phyloP scores from a whole-genome alignment of 2,113 vertebrate species.

The Oreochromis spilurus region DNA sequence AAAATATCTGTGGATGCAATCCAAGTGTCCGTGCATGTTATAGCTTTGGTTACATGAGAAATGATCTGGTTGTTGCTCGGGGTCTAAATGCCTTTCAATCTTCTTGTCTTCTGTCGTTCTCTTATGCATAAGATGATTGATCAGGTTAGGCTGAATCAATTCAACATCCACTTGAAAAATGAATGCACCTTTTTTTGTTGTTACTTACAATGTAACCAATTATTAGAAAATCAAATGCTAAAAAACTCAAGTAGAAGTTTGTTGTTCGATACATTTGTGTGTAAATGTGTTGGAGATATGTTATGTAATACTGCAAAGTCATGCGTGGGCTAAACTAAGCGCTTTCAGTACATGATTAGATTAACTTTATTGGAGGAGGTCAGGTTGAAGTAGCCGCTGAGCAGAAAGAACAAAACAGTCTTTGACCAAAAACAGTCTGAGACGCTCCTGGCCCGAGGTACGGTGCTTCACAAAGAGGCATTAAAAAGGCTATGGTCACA shows the following conservation, averaged over 20 bases:
- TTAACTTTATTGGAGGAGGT: slow-evolving; percentile 11
- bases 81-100: neutral
- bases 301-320: slow-evolving; percentile 19
- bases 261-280: neutral
- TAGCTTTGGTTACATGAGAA: slow-evolving; percentile 22
- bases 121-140: neutral
- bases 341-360: slow-evolving; percentile 19
- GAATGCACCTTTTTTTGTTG: neutral
- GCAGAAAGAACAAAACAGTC: slow-evolving; percentile 45
- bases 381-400: slow-evolving; percentile 15
- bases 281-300: neutral
- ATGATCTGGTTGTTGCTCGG: neutral
- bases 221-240: neutral
- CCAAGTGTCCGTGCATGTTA: neutral
- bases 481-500: slow-evolving; percentile 6
- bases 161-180: neutral
- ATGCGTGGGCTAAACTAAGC: slow-evolving; percentile 16
- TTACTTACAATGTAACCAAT: neutral
- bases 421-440: slow-evolving; percentile 47
- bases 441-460: slow-evolving; percentile 30
- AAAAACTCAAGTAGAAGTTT: neutral
- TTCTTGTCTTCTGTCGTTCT: neutral
- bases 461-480: slow-evolving; percentile 28
- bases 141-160: neutral
- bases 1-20: neutral